Base-by-base conservation (phyloP, 2,113 vertebrate species). In the Lophius piscatorius region DNA sequence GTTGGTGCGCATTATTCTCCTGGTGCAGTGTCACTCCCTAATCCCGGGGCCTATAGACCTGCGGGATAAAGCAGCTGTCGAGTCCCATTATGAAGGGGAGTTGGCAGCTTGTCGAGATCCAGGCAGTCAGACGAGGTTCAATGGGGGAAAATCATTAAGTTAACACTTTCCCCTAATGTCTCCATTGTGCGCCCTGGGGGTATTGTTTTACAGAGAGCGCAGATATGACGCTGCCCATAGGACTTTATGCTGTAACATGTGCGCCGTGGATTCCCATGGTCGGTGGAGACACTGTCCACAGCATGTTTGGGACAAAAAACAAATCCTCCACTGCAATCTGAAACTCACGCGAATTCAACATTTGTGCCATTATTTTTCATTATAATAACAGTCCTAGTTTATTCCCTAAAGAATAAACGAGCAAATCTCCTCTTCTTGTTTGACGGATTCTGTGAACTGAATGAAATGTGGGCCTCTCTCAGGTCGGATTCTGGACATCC, bases 401-500 rank as follows among this genome's bases (percentile, higher is more conserved):
- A n/a, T n/a, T n/a, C n/a, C n/a, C n/a, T n/a, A n/a, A n/a, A n/a
- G n/a, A n/a, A n/a, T n/a, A n/a, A n/a, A n/a, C n/a, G n/a, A n/a
- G 26, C 26, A 28, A 5, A 6, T 9, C 26, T 5, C 26, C 26
- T 28, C 26, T 28, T 28, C 26, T 28, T 28, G 1, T 9, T n/a
- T n/a, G n/a, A n/a, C n/a, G n/a, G n/a, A n/a, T 28, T 28, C 8
- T 28, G 26, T 28, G 26, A 28, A 28, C 8, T 28, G 8, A 40
- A 18, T 45, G 6, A 46, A 23, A 35, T 64, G 1, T 56, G 34
- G 48, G 12, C 41, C 26, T 71, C 40, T 61, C 76, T 45, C 87
- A 98, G 97, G 97, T 93, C 96, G 97, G 47, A 98, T 98, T 87
- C 90, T 99, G 90, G 97, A 99, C 72, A 98, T 98, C 79, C 97